Evolutionary conservation across 2,113 vertebrate species (phyloP).

Genomic region (Echinops telfairi): DNA sequence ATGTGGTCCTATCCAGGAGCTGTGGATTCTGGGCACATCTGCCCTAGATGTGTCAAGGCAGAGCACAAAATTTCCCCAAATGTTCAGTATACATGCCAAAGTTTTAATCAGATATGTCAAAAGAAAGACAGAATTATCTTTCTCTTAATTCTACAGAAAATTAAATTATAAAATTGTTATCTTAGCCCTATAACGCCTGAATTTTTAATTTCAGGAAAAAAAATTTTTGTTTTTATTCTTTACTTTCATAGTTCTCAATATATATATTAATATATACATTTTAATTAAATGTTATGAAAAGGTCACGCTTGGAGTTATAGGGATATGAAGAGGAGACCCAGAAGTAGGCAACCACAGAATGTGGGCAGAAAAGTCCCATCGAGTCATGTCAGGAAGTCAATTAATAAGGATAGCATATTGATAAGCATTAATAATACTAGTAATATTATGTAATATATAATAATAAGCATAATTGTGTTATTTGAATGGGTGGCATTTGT

Average conservation of each 20-base stretch:
- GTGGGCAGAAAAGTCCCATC: neutral
- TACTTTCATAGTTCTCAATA: no score
- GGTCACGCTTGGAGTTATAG: no score
- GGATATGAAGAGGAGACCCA: neutral
- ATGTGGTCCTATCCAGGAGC: accelerated
- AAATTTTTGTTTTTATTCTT: no score
- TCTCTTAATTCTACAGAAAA: neutral
- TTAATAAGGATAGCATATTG: neutral
- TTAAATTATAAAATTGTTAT: no score
- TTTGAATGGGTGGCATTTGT: neutral
- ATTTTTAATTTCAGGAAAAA: no score
- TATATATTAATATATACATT: neutral
- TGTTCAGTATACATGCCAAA: neutral
- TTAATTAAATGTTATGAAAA: slow-evolving; percentile 3
- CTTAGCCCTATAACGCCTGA: no score
- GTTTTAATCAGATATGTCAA: neutral
- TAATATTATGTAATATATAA: neutral
- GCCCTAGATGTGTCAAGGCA: neutral
- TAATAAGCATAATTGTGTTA: neutral
- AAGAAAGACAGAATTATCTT: slow-evolving; percentile 2
- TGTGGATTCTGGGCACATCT: neutral
- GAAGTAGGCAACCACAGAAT: neutral
- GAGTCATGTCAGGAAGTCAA: neutral
- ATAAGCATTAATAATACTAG: neutral
- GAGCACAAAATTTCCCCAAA: neutral